These are phyloP conservation scores for Gavialis gangeticus DNA, from an alignment of 2,113 vertebrate species.

Conservation along the genomic window DNA sequence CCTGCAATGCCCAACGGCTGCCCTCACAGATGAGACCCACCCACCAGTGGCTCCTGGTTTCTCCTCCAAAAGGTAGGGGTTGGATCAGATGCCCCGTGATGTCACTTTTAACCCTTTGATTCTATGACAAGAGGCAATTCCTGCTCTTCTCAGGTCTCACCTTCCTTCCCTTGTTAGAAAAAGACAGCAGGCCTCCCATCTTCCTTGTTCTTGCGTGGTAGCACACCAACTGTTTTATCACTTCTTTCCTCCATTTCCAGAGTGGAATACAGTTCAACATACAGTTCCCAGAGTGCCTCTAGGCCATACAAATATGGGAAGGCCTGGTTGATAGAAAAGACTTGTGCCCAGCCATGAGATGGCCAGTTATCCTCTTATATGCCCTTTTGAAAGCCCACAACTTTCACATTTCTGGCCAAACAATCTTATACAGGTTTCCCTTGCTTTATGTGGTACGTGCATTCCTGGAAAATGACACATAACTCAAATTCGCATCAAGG, in stretches of 20 bases:
- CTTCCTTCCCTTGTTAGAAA: too few species aligned
- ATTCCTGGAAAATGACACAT: too few species aligned
- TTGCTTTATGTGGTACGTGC: too few species aligned
- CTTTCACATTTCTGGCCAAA: too few species aligned
- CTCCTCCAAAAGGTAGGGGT: too few species aligned
- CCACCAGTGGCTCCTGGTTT: accelerated
- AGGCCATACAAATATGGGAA: neutral
- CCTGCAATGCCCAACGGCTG: accelerated
- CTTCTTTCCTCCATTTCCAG: neutral
- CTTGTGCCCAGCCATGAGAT: neutral
- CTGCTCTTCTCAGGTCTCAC: too few species aligned
- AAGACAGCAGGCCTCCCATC: neutral
- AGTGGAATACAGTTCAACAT: accelerated
- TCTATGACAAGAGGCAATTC: too few species aligned
- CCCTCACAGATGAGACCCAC: neutral
- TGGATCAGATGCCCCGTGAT: too few species aligned
- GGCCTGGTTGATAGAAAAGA: neutral
- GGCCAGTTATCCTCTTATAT: neutral
- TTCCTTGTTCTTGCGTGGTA: accelerated
- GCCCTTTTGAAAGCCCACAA: neutral
- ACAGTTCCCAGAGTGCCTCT: accelerated
- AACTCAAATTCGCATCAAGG: too few species aligned
- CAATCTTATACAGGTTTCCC: too few species aligned
- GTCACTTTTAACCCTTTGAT: too few species aligned
- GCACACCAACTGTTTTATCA: accelerated